Base-by-base conservation (phyloP, 2,888 invertebrate species). In the Diarsia rubi region DNA sequence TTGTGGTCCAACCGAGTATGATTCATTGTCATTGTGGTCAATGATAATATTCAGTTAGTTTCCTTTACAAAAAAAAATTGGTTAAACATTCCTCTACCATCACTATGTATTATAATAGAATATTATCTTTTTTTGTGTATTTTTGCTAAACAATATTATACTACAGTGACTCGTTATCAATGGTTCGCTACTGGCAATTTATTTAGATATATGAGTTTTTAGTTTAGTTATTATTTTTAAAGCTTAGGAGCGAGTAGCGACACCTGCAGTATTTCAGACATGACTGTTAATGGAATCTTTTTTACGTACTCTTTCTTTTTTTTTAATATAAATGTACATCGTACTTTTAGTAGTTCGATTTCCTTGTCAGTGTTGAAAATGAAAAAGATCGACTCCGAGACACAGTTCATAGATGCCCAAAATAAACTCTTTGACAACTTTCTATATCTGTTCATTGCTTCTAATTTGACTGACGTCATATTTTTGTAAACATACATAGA, bases 11-110 rank as follows among this genome's bases (percentile, higher is more conserved):
- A 31, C 70, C 59, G 11, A 78, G 68, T 80, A 64, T 74, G 70
- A 76, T 71, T 78, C 74, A 79, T 81, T 79, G 75, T 76, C 70
- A 68, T 69, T 84, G 77, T 82, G 76, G 79, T 85, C 67, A 71
- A 72, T 63, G 44, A 70, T 77, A 74, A 70, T 66, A 68, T 81
- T 86, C 44, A 74, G 57, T 84, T 80, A 79, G 64, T 75, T 69
- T 81, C 69, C 69, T 74, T 83, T 79, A 57, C 27, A 75, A 68
- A 75, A 72, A 72, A 60, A 78, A 45, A 77, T 84, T 82, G 79
- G 83, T 81, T 80, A 9, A 80, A 87, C 87, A 87, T 87, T 87
- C 87, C 88, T 87, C 73, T 78, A 72, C 64, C 75, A 64, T 78
- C 77, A 52, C 73, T 62, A 65, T 74, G 60, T 77, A 74, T 73